Percentiles rank a stretch among this genome's conserved stretches.
Evolutionary conservation across 2,797 vertebrate genomes (phyloP).

Genomic region (Neosalanx taihuensis): DNA sequence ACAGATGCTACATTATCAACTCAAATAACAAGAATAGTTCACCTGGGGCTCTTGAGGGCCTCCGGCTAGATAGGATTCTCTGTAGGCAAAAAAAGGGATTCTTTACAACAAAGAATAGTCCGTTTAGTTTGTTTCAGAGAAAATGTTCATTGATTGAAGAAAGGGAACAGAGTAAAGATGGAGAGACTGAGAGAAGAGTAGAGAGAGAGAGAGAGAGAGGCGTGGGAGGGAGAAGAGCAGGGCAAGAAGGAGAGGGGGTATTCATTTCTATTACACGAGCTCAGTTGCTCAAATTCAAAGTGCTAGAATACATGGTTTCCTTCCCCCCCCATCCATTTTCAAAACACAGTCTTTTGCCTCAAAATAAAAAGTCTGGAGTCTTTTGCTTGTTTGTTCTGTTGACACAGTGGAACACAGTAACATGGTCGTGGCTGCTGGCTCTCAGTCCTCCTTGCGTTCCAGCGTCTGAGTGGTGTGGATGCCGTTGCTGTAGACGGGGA

Average conservation of each 20-base stretch:
- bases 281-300: slow-evolving; percentile 96
- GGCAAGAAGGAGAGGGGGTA: slow-evolving; percentile 34
- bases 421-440: slow-evolving; percentile 72
- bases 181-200: slow-evolving; percentile 51
- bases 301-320: slow-evolving; percentile 86
- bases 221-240: slow-evolving; percentile 41
- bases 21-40: slow-evolving; percentile 77
- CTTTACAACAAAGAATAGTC: slow-evolving; percentile 88
- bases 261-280: slow-evolving; percentile 85
- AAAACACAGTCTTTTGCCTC: slow-evolving; percentile 84
- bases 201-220: slow-evolving; percentile 44
- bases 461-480: slow-evolving; percentile 96
- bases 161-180: slow-evolving; percentile 26
- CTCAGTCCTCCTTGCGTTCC: slow-evolving; percentile 97
- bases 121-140: slow-evolving; percentile 73
- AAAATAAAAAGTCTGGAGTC: slow-evolving; percentile 63
- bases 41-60: slow-evolving; percentile 83
- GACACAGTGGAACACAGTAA: slow-evolving; percentile 86
- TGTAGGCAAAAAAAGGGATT: slow-evolving; percentile 84
- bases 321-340: slow-evolving; percentile 67
- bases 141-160: slow-evolving; percentile 59
- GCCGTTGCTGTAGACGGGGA: slow-evolving; percentile 98
- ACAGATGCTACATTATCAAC: slow-evolving; percentile 84
- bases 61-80: slow-evolving; percentile 82
- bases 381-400: slow-evolving; percentile 50